These are phyloP conservation scores for Poliocrania exsul DNA, from an alignment of 2,797 vertebrate genomes.

Conservation along the genomic window DNA sequence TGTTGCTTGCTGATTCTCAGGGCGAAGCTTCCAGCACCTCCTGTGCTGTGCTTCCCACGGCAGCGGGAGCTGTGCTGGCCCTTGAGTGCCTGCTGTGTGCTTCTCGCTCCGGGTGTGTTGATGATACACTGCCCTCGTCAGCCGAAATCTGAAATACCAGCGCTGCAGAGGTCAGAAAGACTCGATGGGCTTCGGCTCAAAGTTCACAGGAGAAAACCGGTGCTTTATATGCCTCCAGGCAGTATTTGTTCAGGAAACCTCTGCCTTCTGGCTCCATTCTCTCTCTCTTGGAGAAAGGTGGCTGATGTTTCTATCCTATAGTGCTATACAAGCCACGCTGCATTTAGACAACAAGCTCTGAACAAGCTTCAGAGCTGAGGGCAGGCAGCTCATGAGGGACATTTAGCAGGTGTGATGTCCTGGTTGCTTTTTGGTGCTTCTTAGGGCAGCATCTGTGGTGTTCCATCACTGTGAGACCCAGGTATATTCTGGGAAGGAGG, in stretches of 20 bases:
- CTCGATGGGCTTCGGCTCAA: neutral
- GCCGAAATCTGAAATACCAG: neutral
- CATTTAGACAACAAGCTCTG: neutral
- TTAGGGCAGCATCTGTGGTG: neutral
- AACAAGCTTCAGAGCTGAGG: neutral
- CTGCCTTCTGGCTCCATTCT: neutral
- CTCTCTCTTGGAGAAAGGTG: neutral
- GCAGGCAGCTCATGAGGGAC: neutral
- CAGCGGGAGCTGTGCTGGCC: neutral
- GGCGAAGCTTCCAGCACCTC: neutral
- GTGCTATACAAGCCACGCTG: neutral
- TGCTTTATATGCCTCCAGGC: neutral
- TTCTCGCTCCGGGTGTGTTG: rapidly evolving
- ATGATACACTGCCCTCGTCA: neutral
- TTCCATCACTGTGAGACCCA: rapidly evolving
- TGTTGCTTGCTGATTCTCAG: neutral
- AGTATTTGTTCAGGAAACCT: neutral
- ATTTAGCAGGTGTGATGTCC: neutral
- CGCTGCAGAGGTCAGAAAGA: neutral
- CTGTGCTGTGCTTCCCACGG: neutral
- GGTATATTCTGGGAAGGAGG: neutral
- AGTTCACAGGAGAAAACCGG: neutral
- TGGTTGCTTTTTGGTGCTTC: neutral
- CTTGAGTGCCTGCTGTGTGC: rapidly evolving
- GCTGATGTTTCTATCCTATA: neutral